These are phyloP conservation scores for Ovis canadensis DNA, from an alignment of 2,113 vertebrate genomes.

Conservation along the genomic window DNA sequence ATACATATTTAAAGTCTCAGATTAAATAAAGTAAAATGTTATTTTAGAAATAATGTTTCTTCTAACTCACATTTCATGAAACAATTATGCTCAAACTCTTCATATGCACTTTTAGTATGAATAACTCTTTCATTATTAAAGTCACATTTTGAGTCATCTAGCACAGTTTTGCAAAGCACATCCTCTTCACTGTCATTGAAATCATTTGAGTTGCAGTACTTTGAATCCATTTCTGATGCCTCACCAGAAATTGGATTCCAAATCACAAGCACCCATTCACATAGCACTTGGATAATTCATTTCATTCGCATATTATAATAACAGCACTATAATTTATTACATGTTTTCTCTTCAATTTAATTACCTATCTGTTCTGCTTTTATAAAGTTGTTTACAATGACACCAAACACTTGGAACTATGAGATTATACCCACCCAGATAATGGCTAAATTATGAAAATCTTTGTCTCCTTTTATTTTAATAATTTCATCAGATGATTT, in stretches of 20 bases:
- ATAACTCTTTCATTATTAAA: background rate
- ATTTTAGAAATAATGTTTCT: slow-evolving; percentile 44
- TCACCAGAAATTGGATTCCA: background rate
- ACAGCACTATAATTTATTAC: background rate
- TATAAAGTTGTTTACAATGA: background rate
- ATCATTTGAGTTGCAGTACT: background rate
- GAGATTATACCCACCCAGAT: background rate
- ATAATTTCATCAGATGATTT: background rate
- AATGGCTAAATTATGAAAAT: background rate
- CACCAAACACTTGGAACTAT: background rate
- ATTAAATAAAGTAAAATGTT: slow-evolving; percentile 57
- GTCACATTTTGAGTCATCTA: background rate
- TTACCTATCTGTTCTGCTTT: background rate
- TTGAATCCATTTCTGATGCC: background rate
- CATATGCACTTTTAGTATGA: background rate
- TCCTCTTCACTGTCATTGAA: background rate
- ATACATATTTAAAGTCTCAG: slow-evolving; percentile 59
- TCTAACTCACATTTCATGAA: background rate
- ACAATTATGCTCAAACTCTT: background rate
- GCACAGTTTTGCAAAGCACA: background rate
- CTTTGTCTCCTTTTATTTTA: background rate
- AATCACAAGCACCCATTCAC: background rate
- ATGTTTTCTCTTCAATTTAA: background rate
- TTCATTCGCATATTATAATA: background rate
- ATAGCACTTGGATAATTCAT: background rate